These are phyloP conservation scores for Telmatochromis sp. DNA, from an alignment of 2,113 vertebrate genomes.

Conservation along the genomic window DNA sequence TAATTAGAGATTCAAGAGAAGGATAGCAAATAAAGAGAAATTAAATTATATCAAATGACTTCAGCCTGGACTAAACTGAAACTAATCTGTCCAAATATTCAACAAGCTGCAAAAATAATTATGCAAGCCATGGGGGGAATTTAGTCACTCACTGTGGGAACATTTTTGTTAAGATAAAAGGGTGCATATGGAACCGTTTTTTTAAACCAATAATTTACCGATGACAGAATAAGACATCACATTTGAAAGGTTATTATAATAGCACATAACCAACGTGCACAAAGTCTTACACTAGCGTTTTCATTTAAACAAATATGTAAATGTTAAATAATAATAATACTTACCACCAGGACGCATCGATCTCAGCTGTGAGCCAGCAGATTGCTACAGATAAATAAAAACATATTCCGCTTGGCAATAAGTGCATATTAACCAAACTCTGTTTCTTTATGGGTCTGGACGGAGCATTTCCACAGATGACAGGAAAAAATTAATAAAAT, in stretches of 20 bases:
- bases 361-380: constrained; percentile 79
- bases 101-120: neutral
- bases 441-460: constrained; percentile 50
- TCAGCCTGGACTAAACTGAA: constrained; percentile 1
- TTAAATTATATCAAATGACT: constrained; percentile 11
- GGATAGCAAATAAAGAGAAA: constrained; percentile 19
- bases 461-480: constrained; percentile 37
- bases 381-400: constrained; percentile 77
- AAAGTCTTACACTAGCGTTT: neutral
- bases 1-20: neutral
- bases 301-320: neutral
- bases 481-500: neutral
- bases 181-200: neutral
- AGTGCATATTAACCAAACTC: constrained; percentile 83
- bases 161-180: neutral
- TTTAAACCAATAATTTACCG: neutral
- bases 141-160: neutral
- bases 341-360: constrained; percentile 95
- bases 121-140: neutral
- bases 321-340: constrained; percentile 25
- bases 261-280: neutral
- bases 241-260: neutral
- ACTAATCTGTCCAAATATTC: neutral
- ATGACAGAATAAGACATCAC: neutral
- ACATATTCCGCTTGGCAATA: constrained; percentile 80